Conservation (phyloP, 2,888 invertebrate species). For the Aproaerema taeniolella region DNA sequence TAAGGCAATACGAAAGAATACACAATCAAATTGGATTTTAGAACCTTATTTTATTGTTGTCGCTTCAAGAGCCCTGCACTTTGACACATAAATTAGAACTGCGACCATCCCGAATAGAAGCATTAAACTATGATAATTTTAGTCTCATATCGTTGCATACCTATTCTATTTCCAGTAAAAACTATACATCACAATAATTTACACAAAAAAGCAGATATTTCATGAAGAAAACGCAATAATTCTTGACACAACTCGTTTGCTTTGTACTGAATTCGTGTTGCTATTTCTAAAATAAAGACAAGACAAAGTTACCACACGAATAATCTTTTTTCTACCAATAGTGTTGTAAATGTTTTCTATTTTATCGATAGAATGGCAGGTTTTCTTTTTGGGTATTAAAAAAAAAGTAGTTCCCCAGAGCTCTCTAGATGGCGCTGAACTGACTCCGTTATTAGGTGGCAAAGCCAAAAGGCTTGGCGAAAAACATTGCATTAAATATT, state of each 20-base stretch:
- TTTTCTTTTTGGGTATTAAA: no score
- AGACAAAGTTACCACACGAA: no score
- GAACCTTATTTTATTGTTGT: constrained; percentile 53
- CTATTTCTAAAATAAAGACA: constrained; percentile 29
- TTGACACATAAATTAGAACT: constrained; percentile 59
- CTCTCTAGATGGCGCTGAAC: no score
- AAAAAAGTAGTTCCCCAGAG: no score
- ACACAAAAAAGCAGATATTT: constrained; percentile 39
- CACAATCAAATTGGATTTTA: constrained; percentile 35
- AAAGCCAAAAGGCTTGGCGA: no score
- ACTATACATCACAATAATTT: constrained; percentile 45
- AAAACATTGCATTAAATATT: no score
- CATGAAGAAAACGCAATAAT: constrained; percentile 57
- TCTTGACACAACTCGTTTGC: constrained; percentile 70
- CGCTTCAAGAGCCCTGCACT: constrained; percentile 47
- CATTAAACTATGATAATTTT: constrained; percentile 12
- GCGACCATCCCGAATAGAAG: constrained; percentile 21
- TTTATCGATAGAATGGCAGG: no score
- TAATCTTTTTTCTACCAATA: no score
- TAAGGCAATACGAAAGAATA: constrained; percentile 27
- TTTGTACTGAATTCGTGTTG: constrained; percentile 53
- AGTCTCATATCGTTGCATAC: constrained; percentile 25
- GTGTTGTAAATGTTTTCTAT: no score
- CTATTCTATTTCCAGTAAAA: constrained; percentile 27
- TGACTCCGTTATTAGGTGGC: no score